These are phyloP conservation scores for Rhabdornis inornatus DNA, from an alignment of 2,113 vertebrate genomes.

Conservation along the genomic window DNA sequence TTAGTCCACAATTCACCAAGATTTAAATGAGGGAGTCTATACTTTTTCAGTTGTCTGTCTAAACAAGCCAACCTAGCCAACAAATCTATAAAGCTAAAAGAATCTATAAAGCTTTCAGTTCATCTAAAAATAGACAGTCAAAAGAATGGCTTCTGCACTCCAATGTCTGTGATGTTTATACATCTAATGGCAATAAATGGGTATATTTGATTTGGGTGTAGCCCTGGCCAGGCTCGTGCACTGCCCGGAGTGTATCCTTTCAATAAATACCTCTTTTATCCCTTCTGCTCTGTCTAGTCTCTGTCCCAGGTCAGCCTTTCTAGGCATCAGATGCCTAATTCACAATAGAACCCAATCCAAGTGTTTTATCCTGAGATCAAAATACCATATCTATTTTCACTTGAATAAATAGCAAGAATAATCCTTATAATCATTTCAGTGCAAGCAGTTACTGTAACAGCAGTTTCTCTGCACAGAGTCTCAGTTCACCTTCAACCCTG, in stretches of 20 bases:
- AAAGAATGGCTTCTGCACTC: not conserved
- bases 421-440: not conserved
- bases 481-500: not conserved
- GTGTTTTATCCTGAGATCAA: not conserved
- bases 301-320: no score
- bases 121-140: not conserved
- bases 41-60: not conserved
- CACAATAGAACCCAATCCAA: not conserved
- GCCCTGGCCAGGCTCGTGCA: no score
- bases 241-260: no score
- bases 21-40: not conserved
- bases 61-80: not conserved
- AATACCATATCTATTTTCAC: not conserved
- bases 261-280: no score
- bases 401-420: not conserved
- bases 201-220: not conserved
- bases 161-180: not conserved
- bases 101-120: not conserved
- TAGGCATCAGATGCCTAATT: not conserved
- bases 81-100: not conserved
- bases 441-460: not conserved
- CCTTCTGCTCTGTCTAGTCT: no score
- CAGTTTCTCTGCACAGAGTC: not conserved
- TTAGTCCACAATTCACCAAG: not conserved
- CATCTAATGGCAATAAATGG: not conserved